Evolutionary conservation across 2,113 vertebrate species (phyloP), one percentile per base, ranked within the genome.

Genomic region (Cephalopterus ornatus): DNA sequence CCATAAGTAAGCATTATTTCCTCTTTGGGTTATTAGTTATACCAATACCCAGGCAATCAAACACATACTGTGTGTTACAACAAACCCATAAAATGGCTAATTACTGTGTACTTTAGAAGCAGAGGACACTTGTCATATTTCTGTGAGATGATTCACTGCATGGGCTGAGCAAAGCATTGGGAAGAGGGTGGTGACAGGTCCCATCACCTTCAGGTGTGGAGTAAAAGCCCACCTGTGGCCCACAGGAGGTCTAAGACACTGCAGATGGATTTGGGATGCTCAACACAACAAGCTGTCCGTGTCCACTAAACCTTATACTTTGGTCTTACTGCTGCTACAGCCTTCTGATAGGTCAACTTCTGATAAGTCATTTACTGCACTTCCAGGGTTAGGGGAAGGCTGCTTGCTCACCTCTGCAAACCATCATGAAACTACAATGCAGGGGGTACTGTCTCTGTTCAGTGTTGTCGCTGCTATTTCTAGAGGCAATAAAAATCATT

Each of bases 161-260:
- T 42, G 56, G n/a, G 28, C 39, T 8, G 26, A 71, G 18, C 0
- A 0, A 50, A 39, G 53, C 0, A 0, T 3, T 30, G 30, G 24
- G 46, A 84, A 55, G 39, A 73, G 42, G 8, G 17, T n/a, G 37
- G 33, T 9, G 46, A 56, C 23, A 37, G 27, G 16, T 67, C 26
- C 72, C 24, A 9, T 5, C 4, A 1, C 37, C 24, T 47, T 71
- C 47, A 16, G 35, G 24, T 5, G 0, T 2, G 14, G 42, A 9
- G 6, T 11, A 14, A 19, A 70, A 42, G 5, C 10, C 17, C 28
- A 12, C 23, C 0, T 1, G 20, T 16, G 26, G 21, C 33, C 39
- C 8, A 14, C 41, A 32, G 22, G 26, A 67, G 39, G 4, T 46
- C 52, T 30, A 37, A 37, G 35, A 46, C 12, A 1, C 41, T 30